These are phyloP conservation scores for Salvelinus fontinalis DNA, from an alignment of 2,113 vertebrate genomes.

Conservation along the genomic window DNA sequence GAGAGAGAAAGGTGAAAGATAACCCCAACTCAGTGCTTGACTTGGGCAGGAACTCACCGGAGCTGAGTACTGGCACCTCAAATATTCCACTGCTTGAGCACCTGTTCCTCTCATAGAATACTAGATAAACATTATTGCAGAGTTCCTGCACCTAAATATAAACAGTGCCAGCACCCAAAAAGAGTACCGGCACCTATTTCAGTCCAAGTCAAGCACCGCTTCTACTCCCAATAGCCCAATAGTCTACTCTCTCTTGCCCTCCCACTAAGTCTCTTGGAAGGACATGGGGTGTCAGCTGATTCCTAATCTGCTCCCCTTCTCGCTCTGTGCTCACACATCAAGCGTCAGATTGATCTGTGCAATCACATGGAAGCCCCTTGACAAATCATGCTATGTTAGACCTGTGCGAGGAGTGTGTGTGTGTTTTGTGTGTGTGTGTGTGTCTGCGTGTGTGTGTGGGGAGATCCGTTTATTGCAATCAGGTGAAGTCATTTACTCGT, in stretches of 20 bases:
- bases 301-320: conserved; percentile 69
- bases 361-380: conserved; percentile 66
- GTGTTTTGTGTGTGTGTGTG: neutral
- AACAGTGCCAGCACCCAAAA: too few relatives aligned
- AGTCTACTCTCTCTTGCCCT: conserved; percentile 39
- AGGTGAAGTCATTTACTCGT: conserved; percentile 40
- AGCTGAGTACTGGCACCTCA: too few relatives aligned
- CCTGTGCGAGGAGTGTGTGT: conserved; percentile 35
- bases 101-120: too few relatives aligned
- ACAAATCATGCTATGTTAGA: conserved; percentile 57
- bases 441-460: too few relatives aligned
- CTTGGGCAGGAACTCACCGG: too few relatives aligned
- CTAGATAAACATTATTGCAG: too few relatives aligned
- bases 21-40: too few relatives aligned
- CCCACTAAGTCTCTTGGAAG: conserved; percentile 72
- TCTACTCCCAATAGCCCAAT: conserved; percentile 34
- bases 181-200: too few relatives aligned
- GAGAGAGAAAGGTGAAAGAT: too few relatives aligned
- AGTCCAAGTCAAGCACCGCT: too few relatives aligned
- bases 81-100: too few relatives aligned
- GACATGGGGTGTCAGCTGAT: conserved; percentile 75
- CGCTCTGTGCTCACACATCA: conserved; percentile 58
- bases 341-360: conserved; percentile 65
- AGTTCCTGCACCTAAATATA: too few relatives aligned
- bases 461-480: neutral